Conservation (phyloP, 2,888 invertebrate species). For the Sinohyriopsis cumingii region DNA sequence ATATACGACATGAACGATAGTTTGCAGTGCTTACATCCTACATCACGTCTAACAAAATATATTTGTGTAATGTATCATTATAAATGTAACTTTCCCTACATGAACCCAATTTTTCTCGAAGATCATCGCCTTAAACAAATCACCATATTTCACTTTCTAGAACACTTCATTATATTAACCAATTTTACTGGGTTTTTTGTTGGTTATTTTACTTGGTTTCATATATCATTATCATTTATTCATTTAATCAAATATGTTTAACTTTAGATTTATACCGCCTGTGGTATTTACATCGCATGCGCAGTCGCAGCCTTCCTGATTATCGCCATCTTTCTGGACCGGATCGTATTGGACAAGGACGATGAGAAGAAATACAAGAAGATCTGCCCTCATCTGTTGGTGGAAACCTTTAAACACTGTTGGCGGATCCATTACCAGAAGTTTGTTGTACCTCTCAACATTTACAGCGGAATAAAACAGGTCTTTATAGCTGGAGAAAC, state of each 20-base stretch:
- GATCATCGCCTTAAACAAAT: no score
- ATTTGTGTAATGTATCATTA: no score
- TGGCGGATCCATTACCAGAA: slow-evolving; percentile 90
- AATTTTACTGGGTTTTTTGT: slow-evolving; percentile 74
- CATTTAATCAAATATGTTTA: not conserved
- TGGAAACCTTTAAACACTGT: slow-evolving; percentile 88
- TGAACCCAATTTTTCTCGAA: no score
- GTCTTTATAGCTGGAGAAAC: slow-evolving; percentile 90
- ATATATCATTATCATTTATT: not conserved
- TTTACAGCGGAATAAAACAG: slow-evolving; percentile 98
- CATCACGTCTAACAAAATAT: no score
- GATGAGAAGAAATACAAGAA: slow-evolving; percentile 21
- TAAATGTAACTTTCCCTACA: no score
- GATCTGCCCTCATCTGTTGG: slow-evolving; percentile 44
- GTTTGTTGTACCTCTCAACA: slow-evolving; percentile 92
- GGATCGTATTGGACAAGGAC: slow-evolving; percentile 60
- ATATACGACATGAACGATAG: no score
- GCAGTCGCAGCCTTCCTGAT: slow-evolving; percentile 89
- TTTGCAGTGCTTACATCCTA: no score
- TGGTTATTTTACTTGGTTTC: not conserved
- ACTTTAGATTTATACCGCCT: slow-evolving; percentile 84
- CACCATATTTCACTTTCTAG: no score
- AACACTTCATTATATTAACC: no score
- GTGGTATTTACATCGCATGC: slow-evolving; percentile 90
- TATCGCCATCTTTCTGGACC: slow-evolving; percentile 89